Evolutionary conservation across 2,113 vertebrate genomes (phyloP), one percentile per base, ranked within the genome.

Genomic region (Neogale vison): DNA sequence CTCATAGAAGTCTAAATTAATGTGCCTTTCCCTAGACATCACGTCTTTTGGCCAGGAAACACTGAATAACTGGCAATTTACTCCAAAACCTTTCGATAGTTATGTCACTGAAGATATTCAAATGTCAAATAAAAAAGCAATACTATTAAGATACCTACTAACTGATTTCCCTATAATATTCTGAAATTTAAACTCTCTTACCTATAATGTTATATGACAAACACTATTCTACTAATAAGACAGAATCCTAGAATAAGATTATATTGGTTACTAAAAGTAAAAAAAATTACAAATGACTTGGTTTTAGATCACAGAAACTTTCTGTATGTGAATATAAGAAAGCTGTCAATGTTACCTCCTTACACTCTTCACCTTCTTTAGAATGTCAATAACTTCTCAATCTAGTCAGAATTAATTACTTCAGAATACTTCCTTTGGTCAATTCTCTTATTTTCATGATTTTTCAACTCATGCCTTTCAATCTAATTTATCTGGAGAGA

Each of bases 1-100:
- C 39, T 67, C 93, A 97, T 7, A 97, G 69, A 97, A 95, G 61
- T 76, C 90, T 97, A 18, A 59, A 95, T 47, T 77, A 96, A 97
- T 80, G 0, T 93, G 67, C 85, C 93, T 96, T 98, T 96, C 94
- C 92, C 26, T 88, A 98, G 47, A 91, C 39, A 89, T 86, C 42
- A 34, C 88, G 80, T 95, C 71, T 93, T 91, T 88, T 6, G 7
- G 47, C 92, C 81, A 94, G 47, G 85, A 98, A 98, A 94, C 87
- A 98, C 6, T 90, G 50, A 98, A 74, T 71, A 97, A 95, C 67
- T 96, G 67, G 14, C 83, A 97, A 95, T 88, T 80, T 86, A 85
- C 21, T 94, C 31, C 63, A 88, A 97, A 84, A 80, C 55, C 88
- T 67, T 89, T 95, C 84, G 61, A 97, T 47, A 97, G 29, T 67